These are phyloP conservation scores for Spheniscus mendiculus DNA, from an alignment of 2,113 vertebrate genomes.

Conservation along the genomic window DNA sequence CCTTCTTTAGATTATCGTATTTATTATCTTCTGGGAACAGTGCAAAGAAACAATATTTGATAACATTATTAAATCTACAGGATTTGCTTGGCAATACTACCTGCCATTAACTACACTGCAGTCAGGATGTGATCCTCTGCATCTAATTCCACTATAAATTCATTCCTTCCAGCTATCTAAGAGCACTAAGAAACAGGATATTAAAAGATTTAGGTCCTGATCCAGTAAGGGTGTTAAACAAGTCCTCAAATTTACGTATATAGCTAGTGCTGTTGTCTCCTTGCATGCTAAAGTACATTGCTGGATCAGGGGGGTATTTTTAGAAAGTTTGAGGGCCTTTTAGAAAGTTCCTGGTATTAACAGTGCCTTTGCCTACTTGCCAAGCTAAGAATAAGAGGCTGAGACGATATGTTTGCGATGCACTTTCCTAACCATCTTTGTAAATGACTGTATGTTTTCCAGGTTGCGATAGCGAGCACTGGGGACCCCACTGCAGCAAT, in stretches of 20 bases:
- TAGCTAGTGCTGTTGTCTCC: not conserved
- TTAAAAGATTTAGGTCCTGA: conserved; percentile 56
- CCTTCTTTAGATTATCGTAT: not conserved
- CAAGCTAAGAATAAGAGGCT: accelerated
- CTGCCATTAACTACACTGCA: not conserved
- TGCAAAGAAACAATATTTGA: conserved; percentile 9
- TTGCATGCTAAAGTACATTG: not conserved
- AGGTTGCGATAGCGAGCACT: conserved; percentile 96
- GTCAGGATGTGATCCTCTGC: conserved; percentile 1
- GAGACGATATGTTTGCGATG: not conserved
- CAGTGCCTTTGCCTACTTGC: not conserved
- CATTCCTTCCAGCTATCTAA: conserved; percentile 53
- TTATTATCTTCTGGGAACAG: not conserved
- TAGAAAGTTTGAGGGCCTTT: not conserved
- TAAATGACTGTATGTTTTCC: conserved; percentile 6
- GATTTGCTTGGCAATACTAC: not conserved
- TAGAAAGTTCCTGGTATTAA: not conserved
- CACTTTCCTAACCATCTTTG: not conserved
- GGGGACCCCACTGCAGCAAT: conserved; percentile 98
- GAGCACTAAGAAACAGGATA: conserved; percentile 56
- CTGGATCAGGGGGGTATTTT: not conserved
- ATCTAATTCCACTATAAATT: conserved; percentile 43
- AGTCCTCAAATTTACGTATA: not conserved
- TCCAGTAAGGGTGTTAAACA: conserved; percentile 7
- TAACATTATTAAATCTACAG: not conserved